Percentiles rank a stretch among this genome's conserved stretches.
Evolutionary conservation across 2,113 vertebrate species (phyloP).

Genomic region (Indicator indicator): DNA sequence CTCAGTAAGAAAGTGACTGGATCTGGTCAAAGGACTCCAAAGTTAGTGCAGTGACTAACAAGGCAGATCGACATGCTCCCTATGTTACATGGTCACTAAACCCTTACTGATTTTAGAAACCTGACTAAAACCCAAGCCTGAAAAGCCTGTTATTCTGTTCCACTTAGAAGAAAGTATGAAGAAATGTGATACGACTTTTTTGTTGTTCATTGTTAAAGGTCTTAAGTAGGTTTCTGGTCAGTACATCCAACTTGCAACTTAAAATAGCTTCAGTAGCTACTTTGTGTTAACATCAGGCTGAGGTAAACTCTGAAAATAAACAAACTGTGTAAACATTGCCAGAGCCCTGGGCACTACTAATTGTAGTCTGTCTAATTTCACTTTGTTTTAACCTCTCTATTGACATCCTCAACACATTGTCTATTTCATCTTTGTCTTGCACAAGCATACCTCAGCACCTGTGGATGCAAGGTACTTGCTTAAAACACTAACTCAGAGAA

Average conservation of each 20-base stretch:
- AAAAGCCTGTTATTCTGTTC: neutral
- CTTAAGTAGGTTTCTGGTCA: neutral
- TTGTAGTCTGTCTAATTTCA: neutral
- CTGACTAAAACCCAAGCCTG: neutral
- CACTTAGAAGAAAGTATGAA: neutral
- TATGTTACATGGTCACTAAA: neutral
- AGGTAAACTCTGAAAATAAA: neutral
- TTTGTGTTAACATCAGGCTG: neutral
- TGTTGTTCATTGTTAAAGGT: neutral
- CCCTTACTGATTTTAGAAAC: neutral
- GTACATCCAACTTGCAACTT: neutral
- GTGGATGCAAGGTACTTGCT: neutral
- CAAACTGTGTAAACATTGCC: neutral
- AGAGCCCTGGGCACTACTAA: neutral
- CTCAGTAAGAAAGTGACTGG: neutral
- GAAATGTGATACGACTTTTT: neutral
- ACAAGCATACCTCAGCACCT: neutral
- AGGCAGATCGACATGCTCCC: neutral
- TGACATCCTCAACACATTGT: neutral
- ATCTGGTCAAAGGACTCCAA: neutral
- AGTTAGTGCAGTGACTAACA: neutral
- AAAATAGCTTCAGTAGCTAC: neutral
- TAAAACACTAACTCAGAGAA: neutral
- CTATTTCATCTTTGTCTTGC: neutral
- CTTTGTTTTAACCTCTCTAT: neutral